These are phyloP conservation scores for Mustelus asterias DNA, from an alignment of 2,113 vertebrate genomes.

Conservation along the genomic window DNA sequence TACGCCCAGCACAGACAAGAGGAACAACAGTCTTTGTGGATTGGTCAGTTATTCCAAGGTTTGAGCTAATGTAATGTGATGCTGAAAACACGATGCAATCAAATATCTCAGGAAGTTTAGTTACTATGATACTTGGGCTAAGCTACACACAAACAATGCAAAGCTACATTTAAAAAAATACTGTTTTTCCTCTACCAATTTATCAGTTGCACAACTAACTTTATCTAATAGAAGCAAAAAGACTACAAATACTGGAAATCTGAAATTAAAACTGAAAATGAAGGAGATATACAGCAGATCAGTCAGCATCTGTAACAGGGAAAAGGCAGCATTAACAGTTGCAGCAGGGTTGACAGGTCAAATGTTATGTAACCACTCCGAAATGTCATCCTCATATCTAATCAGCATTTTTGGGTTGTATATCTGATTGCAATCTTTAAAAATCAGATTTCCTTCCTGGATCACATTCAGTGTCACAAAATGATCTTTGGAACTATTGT, in stretches of 20 bases:
- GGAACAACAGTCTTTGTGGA: neutral
- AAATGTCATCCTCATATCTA: neutral
- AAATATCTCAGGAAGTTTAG: neutral
- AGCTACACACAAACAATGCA: neutral
- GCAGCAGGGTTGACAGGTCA: neutral
- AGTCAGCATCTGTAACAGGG: conserved; percentile 1
- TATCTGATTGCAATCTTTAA: neutral
- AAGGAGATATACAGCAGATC: neutral
- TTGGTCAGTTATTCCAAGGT: neutral
- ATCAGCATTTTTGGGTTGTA: neutral
- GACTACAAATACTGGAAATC: neutral
- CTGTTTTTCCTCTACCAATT: neutral
- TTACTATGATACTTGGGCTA: neutral
- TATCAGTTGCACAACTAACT: neutral
- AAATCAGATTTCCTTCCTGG: neutral
- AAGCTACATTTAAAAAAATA: neutral
- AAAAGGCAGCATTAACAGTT: neutral
- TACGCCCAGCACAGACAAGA: neutral
- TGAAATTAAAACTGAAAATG: neutral
- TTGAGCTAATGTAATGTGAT: neutral
- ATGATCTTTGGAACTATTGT: neutral
- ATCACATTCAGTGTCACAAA: neutral
- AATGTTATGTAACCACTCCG: neutral
- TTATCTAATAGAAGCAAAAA: neutral
- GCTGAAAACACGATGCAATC: neutral